These are phyloP conservation scores for Drosophila teissieri DNA, from an alignment of 1,140 invertebrate species.

Conservation along the genomic window DNA sequence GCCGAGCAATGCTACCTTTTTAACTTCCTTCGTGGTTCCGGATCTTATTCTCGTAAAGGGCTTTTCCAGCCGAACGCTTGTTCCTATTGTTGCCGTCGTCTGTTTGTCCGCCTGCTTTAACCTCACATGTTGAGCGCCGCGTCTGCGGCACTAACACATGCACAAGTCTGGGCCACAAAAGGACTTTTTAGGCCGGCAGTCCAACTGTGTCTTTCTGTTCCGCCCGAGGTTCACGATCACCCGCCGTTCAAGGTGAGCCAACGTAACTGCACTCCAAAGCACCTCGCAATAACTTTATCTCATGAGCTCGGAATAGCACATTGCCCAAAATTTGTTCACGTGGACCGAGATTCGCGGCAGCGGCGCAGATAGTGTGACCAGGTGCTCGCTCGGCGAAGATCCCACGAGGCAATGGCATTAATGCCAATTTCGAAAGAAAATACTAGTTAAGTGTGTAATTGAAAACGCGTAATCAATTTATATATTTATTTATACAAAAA, in stretches of 20 bases:
- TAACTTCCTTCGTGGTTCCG: constrained; percentile 1
- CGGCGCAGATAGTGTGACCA: constrained; percentile 16
- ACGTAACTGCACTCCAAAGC: constrained; percentile 19
- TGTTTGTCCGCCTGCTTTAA: constrained; percentile 74
- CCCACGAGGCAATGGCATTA: not conserved
- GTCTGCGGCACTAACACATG: constrained; percentile 59
- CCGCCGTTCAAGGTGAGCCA: constrained; percentile 8
- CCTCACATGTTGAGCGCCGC: constrained; percentile 82
- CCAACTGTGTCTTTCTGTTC: not conserved
- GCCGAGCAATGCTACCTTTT: constrained; percentile 46
- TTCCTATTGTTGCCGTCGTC: constrained; percentile 54
- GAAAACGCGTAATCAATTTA: not conserved
- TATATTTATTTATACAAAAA: too few species aligned
- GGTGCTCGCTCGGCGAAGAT: too few species aligned
- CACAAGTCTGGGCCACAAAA: constrained; percentile 10
- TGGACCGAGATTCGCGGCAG: constrained; percentile 63
- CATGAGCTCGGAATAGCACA: constrained; percentile 69
- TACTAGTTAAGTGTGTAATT: not conserved
- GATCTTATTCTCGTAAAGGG: constrained; percentile 3
- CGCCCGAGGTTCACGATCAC: constrained; percentile 1
- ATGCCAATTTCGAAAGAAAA: not conserved
- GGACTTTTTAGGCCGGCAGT: not conserved
- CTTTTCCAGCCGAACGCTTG: constrained; percentile 18
- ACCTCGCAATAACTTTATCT: constrained; percentile 47
- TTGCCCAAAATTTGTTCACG: constrained; percentile 73